Base-by-base conservation (phyloP, 1,140 invertebrate genomes). In the Aphis craccivora region DNA sequence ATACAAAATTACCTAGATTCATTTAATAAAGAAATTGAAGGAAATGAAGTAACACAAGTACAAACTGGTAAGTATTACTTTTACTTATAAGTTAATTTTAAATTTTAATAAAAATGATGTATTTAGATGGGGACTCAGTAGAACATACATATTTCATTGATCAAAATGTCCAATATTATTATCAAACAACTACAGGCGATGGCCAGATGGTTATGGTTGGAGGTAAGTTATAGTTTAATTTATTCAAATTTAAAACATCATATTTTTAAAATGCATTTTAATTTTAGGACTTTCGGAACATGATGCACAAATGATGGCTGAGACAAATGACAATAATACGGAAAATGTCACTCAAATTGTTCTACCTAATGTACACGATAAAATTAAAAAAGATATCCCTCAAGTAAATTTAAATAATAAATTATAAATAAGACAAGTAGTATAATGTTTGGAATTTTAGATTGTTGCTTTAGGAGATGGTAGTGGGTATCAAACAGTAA, bases 1-100 rank as follows among this genome's bases (percentile, higher is more conserved):
- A 97, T 98, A 94, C 97, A 98, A 94, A 97, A 97, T 92, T 98
- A 98, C 94, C 95, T 98, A 83, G 97, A 97, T 92, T 97, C 97
- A 8, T 98, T 98, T 95, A 97, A 98, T 94, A 98, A 98, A 94
- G 97, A 98, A 95, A 98, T 98, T 90, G 96, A 97, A 94, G 96
- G 96, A 83, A 95, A 95, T 95, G 95, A 96, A 95, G 76, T 96
- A 95, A 94, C 95, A 84, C 94, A 93, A 91, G 94, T 95, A 53
- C 96, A 93, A 93, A 76, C 90, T 93, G 91, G 93, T 93, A 53
- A 92, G 22, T 91, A 93, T 76, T 83, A 92, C 87, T 91, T 94
- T 48, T 93, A 67, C 89, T 93, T 91, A 48, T 83, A 94, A 60
- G 25, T 30, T 60, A 30, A 60, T 94, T 93, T 83, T 90, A 40